Evolutionary conservation across 2,113 vertebrate genomes (phyloP).

Genomic region (Pelvicachromis taeniatus): DNA sequence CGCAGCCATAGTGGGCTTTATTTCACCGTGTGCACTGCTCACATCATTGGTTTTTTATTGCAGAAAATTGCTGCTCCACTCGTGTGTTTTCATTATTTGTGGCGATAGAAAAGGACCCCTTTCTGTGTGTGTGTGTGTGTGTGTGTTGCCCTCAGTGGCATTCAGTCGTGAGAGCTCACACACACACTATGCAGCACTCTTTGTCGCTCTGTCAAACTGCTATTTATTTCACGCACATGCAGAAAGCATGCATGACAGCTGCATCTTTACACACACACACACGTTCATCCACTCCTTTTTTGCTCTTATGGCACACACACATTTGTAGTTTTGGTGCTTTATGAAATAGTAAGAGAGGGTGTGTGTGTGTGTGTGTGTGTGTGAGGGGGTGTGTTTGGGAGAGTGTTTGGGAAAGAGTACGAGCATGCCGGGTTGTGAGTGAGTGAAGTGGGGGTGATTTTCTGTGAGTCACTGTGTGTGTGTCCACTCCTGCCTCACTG

Average conservation of each 20-base stretch:
- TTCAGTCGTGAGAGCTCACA: conserved; percentile 38
- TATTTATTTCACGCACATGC: conserved; percentile 36
- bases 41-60: conserved; percentile 32
- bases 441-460: conserved; percentile 11
- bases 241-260: conserved; percentile 35
- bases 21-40: conserved; percentile 18
- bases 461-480: conserved; percentile 14
- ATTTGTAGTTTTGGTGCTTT: conserved; percentile 9
- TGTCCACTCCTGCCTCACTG: background rate
- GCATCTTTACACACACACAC: conserved; percentile 3
- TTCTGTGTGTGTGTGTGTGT: conserved; percentile 4
- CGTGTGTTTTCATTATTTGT: conserved; percentile 17
- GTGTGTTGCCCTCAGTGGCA: conserved; percentile 18
- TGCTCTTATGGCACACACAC: background rate
- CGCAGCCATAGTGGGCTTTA: background rate
- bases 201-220: conserved; percentile 41
- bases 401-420: conserved; percentile 19
- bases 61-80: background rate
- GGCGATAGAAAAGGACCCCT: conserved; percentile 5
- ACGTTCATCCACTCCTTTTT: background rate
- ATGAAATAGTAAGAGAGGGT: conserved; percentile 16
- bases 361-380: conserved; percentile 2
- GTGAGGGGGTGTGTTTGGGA: background rate
- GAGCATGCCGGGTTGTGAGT: conserved; percentile 20
- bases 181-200: conserved; percentile 3